Percentiles rank a stretch among this genome's conserved stretches.
Evolutionary conservation across 2,888 invertebrate species (phyloP).

Genomic region (Eupelmus urozonus): DNA sequence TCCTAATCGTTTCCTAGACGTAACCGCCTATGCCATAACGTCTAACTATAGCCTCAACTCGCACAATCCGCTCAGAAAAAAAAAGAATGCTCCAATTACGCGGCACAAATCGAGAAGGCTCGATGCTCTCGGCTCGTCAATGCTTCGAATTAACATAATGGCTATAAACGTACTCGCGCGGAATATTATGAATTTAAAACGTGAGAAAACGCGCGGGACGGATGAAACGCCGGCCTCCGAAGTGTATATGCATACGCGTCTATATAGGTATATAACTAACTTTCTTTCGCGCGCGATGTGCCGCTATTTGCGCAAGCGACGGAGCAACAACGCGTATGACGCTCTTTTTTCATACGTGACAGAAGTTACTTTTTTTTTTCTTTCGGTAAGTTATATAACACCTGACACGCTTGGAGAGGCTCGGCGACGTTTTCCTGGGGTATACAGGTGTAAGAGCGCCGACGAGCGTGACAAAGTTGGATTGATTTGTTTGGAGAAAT

Average conservation of each 20-base stretch:
- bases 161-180: conserved; percentile 17
- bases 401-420: too few relatives aligned
- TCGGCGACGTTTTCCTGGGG: too few relatives aligned
- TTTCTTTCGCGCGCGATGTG: conserved; percentile 16
- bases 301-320: conserved; percentile 36
- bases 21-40: background rate
- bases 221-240: conserved; percentile 5
- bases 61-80: conserved; percentile 11
- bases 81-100: conserved; percentile 44
- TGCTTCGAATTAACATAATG: conserved; percentile 55
- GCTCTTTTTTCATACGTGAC: conserved; percentile 17
- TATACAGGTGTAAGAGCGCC: too few relatives aligned
- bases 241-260: background rate
- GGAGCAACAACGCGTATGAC: background rate
- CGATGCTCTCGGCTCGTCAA: background rate
- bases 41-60: background rate
- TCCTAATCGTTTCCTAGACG: conserved; percentile 15
- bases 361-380: conserved; percentile 2
- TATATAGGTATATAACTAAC: conserved; percentile 14
- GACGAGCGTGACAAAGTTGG: too few relatives aligned
- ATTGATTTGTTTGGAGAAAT: too few relatives aligned
- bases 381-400: conserved; percentile 5
- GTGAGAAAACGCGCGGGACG: conserved; percentile 46
- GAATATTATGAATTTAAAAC: conserved; percentile 52
- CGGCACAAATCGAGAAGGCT: conserved; percentile 1